Evolutionary conservation across 1,140 invertebrate genomes (phyloP).

Genomic region (Spodoptera frugiperda): DNA sequence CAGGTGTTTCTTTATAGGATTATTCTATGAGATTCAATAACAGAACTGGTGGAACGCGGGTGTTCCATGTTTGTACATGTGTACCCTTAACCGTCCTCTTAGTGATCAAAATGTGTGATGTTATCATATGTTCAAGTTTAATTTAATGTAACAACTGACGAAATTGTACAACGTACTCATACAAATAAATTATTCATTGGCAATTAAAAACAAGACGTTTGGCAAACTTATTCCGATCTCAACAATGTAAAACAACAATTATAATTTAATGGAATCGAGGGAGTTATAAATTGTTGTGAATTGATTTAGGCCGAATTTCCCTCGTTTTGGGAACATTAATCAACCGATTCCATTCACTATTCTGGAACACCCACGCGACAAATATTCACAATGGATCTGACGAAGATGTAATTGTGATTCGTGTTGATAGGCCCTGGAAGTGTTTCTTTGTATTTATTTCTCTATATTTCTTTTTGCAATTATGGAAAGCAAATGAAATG

Average conservation of each 20-base stretch:
- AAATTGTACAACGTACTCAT: background rate
- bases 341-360: conserved; percentile 53
- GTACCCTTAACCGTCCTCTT: too few species aligned
- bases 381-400: conserved; percentile 43
- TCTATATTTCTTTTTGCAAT: background rate
- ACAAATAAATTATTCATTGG: conserved; percentile 19
- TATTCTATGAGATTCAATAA: too few species aligned
- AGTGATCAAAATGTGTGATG: too few species aligned
- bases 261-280: conserved; percentile 55
- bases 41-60: too few species aligned
- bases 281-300: conserved; percentile 58
- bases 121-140: too few species aligned
- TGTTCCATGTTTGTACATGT: too few species aligned
- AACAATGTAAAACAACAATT: conserved; percentile 52
- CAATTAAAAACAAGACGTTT: conserved; percentile 44
- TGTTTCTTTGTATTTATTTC: background rate
- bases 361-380: conserved; percentile 43
- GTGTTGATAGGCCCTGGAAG: background rate
- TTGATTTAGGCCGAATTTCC: conserved; percentile 57
- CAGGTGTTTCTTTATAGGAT: too few species aligned
- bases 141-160: background rate
- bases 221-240: conserved; percentile 34
- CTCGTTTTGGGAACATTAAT: conserved; percentile 56
- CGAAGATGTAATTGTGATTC: conserved; percentile 33
- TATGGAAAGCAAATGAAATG: background rate